These are phyloP conservation scores for Pseudorasbora parva DNA, from an alignment of 2,113 vertebrate genomes.

Conservation along the genomic window DNA sequence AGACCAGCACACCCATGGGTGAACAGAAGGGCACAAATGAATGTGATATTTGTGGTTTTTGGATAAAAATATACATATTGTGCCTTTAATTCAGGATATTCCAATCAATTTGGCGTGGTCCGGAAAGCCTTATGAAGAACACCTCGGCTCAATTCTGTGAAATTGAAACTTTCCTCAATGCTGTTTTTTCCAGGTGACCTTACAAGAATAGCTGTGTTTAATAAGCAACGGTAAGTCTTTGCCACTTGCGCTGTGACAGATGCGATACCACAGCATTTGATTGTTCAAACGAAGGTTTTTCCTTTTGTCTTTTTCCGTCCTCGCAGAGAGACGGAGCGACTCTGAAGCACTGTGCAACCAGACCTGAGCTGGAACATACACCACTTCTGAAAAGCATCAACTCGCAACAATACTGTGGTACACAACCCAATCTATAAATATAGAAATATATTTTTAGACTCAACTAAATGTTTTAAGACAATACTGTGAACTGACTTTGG, in stretches of 20 bases:
- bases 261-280: neutral
- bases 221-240: slow-evolving; percentile 77
- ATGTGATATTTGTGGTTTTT: no score
- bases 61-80: no score
- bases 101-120: neutral
- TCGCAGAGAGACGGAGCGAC: slow-evolving; percentile 16
- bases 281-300: neutral
- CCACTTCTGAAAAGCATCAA: slow-evolving; percentile 41
- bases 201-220: slow-evolving; percentile 87
- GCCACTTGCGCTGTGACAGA: neutral
- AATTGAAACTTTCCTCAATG: slow-evolving; percentile 62
- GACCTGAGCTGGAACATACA: neutral
- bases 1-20: no score
- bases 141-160: no score
- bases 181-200: slow-evolving; percentile 87
- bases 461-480: slow-evolving; percentile 89
- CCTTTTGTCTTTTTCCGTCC: neutral
- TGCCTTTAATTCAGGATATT: neutral
- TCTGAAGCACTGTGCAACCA: slow-evolving; percentile 9
- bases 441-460: slow-evolving; percentile 90
- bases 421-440: slow-evolving; percentile 77
- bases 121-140: neutral
- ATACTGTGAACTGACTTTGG: slow-evolving; percentile 96
- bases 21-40: no score
- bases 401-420: slow-evolving; percentile 50